Evolutionary conservation across 2,113 vertebrate species (phyloP), one percentile per base, ranked within the genome.

Genomic region (Leptobrachium leishanense): DNA sequence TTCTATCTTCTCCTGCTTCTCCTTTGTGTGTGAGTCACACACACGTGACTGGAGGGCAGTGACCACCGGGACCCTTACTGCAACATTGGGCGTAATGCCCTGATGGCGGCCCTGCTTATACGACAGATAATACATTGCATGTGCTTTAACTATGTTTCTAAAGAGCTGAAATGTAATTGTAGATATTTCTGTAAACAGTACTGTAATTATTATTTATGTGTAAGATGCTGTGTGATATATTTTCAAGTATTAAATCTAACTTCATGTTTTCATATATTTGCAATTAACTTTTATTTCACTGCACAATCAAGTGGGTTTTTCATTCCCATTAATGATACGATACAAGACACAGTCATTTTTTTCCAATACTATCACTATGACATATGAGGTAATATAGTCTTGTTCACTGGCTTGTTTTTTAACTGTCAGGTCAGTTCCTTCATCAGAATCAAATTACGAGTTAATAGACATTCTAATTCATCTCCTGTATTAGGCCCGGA

Each of bases 311-410:
- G 53, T 67, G 62, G 54, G 15, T 72, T 73, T 79, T 42, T 65
- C 66, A 50, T 73, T 41, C 11, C 54, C 53, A 43, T 12, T 59
- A 81, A 68, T 80, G 41, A 64, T 59, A 44, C 43, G 70, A 55
- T 43, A 53, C 64, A 39, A 54, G 31, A 40, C 69, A 67, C 43
- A 63, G 55, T 64, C 15, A 31, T 57, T 54, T 57, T 42, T 68
- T 57, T 84, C 72, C 82, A 31, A 79, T 85, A 79, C 84, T 59
- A 85, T 83, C 81, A 80, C 83, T 71, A 81, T 87, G 84, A 82
- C 84, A 84, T 84, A 85, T 85, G 83, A 88, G 82, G 82, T 87
- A 87, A 84, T 86, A 83, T 76, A 76, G 46, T 82, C 76, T 87
- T 84, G 54, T 81, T 13, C 64, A 82, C 68, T 72, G 76, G 79